Evolutionary conservation across 2,797 vertebrate species (phyloP), one percentile per base, ranked within the genome.

Genomic region (Sebastiscus tertius): DNA sequence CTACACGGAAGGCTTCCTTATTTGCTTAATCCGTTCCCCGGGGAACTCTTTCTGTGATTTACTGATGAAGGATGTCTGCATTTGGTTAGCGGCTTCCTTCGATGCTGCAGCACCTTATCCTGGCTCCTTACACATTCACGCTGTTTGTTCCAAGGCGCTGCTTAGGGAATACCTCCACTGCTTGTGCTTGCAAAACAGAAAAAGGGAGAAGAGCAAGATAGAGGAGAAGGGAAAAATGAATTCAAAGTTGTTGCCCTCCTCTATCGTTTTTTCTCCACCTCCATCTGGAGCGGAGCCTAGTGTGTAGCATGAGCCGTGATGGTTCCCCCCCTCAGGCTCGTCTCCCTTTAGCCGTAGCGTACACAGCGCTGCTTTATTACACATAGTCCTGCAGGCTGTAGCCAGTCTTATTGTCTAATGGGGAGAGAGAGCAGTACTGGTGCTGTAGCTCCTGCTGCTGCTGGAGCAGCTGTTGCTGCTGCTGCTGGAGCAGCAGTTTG

Each of bases 351-450:
- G 81, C 91, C 54, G 74, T 78, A 83, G 81, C 73, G 20, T 63
- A 68, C 79, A 72, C 76, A 77, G 80, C 62, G 6, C 84, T 84
- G 83, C 80, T 85, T 82, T 87, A 64, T 93, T 92, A 96, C 85
- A 96, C 96, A 11, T 96, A 96, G 94, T 96, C 96, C 93, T 96
- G 96, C 93, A 96, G 94, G 93, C 96, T 96, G 93, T 96, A 96
- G 82, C 96, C 96, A 1, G 95, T 96, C 93, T 96, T 96, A 87
- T 96, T 96, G 92, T 96, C 96, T 90, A 96, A 90, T 16, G 96
- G 96, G 22, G 96, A 96, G 81, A 96, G 95, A 18, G 96, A 96
- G 88, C 96, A 96, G 94, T 96, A 96, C 88, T 96, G 96, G 88
- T 96, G 96, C 93, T 96, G 96, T 80, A 96, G 95, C 91, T 96